phyloP scores from a whole-genome alignment of 2,797 vertebrate genomes.

The Coilia nasus region DNA sequence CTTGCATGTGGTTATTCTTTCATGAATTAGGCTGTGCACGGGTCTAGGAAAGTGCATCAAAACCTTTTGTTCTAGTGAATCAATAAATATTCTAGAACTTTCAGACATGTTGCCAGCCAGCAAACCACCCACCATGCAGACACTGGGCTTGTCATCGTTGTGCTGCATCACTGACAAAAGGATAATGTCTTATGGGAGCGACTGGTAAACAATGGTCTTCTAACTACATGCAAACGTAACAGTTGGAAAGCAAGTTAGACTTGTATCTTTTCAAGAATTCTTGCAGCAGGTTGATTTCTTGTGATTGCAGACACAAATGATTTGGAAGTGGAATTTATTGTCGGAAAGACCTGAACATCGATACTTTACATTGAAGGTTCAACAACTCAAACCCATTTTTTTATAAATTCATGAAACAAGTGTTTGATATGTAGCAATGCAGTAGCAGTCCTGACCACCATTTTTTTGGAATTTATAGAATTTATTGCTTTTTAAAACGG shows the following conservation, averaged over 20 bases:
- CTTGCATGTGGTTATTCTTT: background rate
- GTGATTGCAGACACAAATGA: background rate
- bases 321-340: background rate
- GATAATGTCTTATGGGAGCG: background rate
- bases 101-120: background rate
- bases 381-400: too few species aligned
- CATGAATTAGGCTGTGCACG: background rate
- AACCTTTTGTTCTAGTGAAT: background rate
- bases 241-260: background rate
- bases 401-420: too few species aligned
- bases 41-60: constrained; percentile 1
- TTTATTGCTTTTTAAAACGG: background rate
- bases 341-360: too few species aligned
- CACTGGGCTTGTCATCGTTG: background rate
- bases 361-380: too few species aligned
- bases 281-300: background rate
- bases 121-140: too few species aligned
- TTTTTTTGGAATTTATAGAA: too few species aligned
- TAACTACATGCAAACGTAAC: background rate
- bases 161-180: background rate
- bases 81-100: background rate
- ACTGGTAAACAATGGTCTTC: background rate
- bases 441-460: too few species aligned
- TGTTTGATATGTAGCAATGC: too few species aligned
- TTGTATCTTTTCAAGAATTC: background rate